Evolutionary conservation across 2,888 invertebrate species (phyloP), one percentile per base, ranked within the genome.

Genomic region (Agrilus mali): DNA sequence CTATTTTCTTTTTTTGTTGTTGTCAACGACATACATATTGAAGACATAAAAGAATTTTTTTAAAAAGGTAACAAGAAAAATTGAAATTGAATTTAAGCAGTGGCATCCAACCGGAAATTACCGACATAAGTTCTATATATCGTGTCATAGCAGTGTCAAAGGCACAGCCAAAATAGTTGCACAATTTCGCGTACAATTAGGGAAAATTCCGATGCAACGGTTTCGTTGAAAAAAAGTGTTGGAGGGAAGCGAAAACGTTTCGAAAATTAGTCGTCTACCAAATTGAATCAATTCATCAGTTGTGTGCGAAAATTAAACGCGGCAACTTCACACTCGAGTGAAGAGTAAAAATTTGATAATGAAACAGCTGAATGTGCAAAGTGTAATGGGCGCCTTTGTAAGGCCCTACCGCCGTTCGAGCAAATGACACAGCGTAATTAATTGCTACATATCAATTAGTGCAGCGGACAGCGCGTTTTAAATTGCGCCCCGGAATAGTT

Each of bases 391-490:
- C 50, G 53, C 57, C 57, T 59, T 57, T 60, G 56, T 58, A 52
- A 55, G 55, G 41, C 50, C 49, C 49, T 47, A 51, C 52, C 46
- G 43, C 51, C 36, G 36, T 31, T 40, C 36, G 14, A 32, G 50
- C 56, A 57, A 60, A 58, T 61, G 59, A 60, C 61, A 60, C 58
- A 57, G 56, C 57, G 55, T 60, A 60, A 61, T 61, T 59, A 60
- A 61, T 60, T 60, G 58, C 58, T 55, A 58, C 60, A 59, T 60
- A 60, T 60, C 60, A 61, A 61, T 61, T 61, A 61, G 61, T 57
- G 57, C 55, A 53, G 53, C 53, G 56, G 55, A 57, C 55, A 57
- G 55, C 56, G 51, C 53, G 56, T 61, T 61, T 61, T 59, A 59
- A 61, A 61, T 58, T 60, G 59, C 56, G 47, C 53, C 49, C 47